Evolutionary conservation across 2,888 invertebrate species (phyloP), one percentile per base, ranked within the genome.

Genomic region (Lepidonotus clava): DNA sequence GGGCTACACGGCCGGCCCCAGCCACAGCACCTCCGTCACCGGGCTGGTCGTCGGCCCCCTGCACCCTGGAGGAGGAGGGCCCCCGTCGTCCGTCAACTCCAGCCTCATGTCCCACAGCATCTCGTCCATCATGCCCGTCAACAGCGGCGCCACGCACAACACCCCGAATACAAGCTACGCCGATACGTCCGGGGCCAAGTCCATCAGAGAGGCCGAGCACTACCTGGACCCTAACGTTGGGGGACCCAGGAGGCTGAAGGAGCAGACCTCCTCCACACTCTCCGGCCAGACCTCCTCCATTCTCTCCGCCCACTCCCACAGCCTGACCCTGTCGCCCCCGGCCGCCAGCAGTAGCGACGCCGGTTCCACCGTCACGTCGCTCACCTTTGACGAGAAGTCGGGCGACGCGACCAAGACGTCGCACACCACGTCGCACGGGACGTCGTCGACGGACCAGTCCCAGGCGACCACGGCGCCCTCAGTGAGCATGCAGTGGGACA

Each of bases 1-100:
- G 5, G 86, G 76, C 24, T 86, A 76, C 56, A 86, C 71, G 34
- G 86, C 76, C 51, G 86, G 86, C 1, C 86, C 86, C n/a, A 53
- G 76, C n/a, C 86, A 86, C 77, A 86, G 86, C 53, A 83, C 83
- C 6, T 83, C 83, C 0, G 32, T 83, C 32, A 53, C 11, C 34
- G 80, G 80, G 1, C 1, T 46, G 46, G 8, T 28, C 14, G 32
- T 46, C 6, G n/a, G 6, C n/a, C 6, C 6, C 14, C 18, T 14
- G 0, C 32, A 24, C 11, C 11, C 24, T 24, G 24, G n/a, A 8
- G 11, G 24, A 0, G 38, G 14, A 4, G 41, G 46, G 5, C 18
- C 18, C 1, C 41, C 41, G 0, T 51, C 51, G 14, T 28, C 32
- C 32, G 46, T 5, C 46, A 40, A 80, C 34, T 80, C 80, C 32